These are phyloP conservation scores for Pongo abelii DNA, from an alignment of 2,113 vertebrate species.

Conservation along the genomic window DNA sequence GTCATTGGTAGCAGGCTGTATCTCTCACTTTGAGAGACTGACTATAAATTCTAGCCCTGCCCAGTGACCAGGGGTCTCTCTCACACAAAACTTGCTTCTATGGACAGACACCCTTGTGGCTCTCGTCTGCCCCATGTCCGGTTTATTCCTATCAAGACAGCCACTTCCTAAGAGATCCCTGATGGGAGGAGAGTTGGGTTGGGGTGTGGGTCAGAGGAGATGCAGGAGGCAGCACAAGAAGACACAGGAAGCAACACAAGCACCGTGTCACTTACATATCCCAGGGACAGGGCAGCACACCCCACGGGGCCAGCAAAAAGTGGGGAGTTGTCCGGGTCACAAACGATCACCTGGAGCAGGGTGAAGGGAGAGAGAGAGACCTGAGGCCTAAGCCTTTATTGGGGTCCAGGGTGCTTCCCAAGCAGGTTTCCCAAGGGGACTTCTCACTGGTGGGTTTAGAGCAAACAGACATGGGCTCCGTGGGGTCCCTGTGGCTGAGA, in stretches of 20 bases:
- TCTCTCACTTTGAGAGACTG: not conserved
- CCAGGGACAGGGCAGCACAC: not conserved
- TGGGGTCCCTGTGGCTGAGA: not conserved
- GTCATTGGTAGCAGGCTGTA: not conserved
- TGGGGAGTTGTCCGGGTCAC: not conserved
- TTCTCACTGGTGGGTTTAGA: not conserved
- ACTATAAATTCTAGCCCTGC: not conserved
- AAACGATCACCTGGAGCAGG: accelerated
- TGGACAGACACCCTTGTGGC: not conserved
- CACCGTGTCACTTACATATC: not conserved
- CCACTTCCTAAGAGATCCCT: too few species aligned
- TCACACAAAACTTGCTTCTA: not conserved
- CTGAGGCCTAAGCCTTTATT: too few species aligned
- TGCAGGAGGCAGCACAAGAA: not conserved
- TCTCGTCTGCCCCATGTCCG: not conserved
- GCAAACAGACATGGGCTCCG: not conserved
- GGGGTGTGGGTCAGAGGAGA: not conserved
- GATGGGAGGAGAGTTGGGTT: too few species aligned
- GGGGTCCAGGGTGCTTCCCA: not conserved
- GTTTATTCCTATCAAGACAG: not conserved
- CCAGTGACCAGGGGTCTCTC: not conserved
- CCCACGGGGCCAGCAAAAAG: not conserved
- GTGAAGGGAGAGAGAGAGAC: not conserved
- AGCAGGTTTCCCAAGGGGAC: not conserved
- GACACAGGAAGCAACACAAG: not conserved